Evolutionary conservation across 1,140 invertebrate species (phyloP), one percentile per base, ranked within the genome.

Genomic region (Brachionus koreanus): DNA sequence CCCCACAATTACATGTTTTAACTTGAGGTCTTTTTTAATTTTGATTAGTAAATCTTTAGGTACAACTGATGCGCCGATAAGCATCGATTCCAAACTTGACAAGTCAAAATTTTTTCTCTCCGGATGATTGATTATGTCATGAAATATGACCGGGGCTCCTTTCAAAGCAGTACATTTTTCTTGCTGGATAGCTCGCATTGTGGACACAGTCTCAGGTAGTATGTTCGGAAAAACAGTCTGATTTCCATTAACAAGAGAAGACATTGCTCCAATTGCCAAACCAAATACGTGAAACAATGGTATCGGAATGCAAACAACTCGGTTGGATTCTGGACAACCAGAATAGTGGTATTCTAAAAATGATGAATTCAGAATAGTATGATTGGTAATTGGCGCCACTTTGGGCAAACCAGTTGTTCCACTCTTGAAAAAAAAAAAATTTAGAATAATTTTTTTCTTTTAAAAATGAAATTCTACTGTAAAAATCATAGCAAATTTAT

Each of bases 131-230:
- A 95, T 85, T 77, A 95, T 90, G 87, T 98, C 95, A 79, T 97
- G 93, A 87, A 94, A 95, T 96, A 99, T 98, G 0, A 96, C 98
- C 3, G 97, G 97, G 0, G 96, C 98, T 13, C 96, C 96, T 85
- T 93, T 94, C 13, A 94, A 87, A 5, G 93, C 86, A 3, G 92
- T 92, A 85, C 94, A 95, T 91, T 92, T 93, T 87, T 95, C 92
- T n/a, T 91, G 86, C n/a, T 90, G 86, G 16, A 94, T 90, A 0
- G 92, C 89, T 39, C 92, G 87, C 13, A 95, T 84, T 25, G 39
- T 76, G 10, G 65, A 19, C n/a, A 0, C 92, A 91, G 19, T 91
- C 90, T 37, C 89, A 87, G 39, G 93, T 91, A 89, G 92, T 92
- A 88, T 89, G 0, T 90, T 87, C 2, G 94, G 92, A 3, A 96